These are phyloP conservation scores for Drosophila lacicola DNA, from an alignment of 2,888 invertebrate genomes.

Conservation along the genomic window DNA sequence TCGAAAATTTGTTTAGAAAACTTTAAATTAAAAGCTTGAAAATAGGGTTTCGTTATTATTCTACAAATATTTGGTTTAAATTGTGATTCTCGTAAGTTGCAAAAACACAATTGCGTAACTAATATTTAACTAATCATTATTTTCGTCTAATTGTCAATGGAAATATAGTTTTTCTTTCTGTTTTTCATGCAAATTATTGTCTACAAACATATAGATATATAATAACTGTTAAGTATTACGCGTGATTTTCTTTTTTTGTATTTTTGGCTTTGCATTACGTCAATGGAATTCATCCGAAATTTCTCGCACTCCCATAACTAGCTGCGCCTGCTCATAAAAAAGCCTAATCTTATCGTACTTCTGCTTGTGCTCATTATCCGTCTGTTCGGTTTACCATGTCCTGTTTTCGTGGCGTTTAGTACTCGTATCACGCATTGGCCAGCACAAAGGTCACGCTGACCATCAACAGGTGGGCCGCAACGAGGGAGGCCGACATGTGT, in stretches of 20 bases:
- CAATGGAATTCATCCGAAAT: conserved; percentile 24
- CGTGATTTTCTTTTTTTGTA: conserved; percentile 16
- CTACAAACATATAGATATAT: conserved; percentile 71
- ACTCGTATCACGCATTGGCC: conserved; percentile 84
- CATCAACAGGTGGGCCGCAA: conserved; percentile 82
- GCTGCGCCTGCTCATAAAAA: neutral
- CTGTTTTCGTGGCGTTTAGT: conserved; percentile 56
- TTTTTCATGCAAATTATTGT: conserved; percentile 73
- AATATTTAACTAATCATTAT: conserved; percentile 62
- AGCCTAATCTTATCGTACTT: conserved; percentile 17
- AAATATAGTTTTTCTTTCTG: conserved; percentile 38
- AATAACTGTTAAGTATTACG: conserved; percentile 47
- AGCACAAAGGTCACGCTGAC: conserved; percentile 79
- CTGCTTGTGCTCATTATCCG: conserved; percentile 5
- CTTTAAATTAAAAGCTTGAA: conserved; percentile 18
- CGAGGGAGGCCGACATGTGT: conserved; percentile 75
- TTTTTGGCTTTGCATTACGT: conserved; percentile 34
- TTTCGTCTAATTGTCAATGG: conserved; percentile 52
- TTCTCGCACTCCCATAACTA: neutral
- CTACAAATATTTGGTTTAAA: conserved; percentile 44
- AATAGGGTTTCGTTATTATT: conserved; percentile 24
- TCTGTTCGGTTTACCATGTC: conserved; percentile 8
- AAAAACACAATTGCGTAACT: conserved; percentile 46
- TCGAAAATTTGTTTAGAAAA: conserved; percentile 7
- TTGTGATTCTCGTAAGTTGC: conserved; percentile 20